Evolutionary conservation across 2,797 vertebrate species (phyloP).

Genomic region (Hafferia zeledoni): DNA sequence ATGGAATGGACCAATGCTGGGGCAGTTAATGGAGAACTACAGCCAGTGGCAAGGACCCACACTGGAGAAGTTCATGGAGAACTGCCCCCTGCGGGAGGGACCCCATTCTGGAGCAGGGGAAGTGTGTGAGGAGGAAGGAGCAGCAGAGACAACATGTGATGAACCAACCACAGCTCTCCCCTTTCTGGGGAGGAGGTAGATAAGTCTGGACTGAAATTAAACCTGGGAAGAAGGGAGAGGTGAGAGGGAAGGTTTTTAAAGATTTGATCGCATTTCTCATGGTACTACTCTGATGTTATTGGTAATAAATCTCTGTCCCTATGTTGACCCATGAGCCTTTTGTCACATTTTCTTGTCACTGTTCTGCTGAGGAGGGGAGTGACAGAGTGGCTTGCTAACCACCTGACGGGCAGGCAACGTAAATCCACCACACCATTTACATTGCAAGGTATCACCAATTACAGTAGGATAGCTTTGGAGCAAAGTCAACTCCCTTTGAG

Average conservation of each 20-base stretch:
- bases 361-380: not conserved
- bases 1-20: fast-evolving
- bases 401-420: fast-evolving
- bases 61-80: not conserved
- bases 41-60: not conserved
- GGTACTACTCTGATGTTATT: not conserved
- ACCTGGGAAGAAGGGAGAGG: not conserved
- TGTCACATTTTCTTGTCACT: not conserved
- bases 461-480: not conserved
- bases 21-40: too few species aligned
- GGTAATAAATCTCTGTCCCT: not conserved
- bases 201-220: not conserved
- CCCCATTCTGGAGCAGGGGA: not conserved
- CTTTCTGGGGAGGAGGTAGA: not conserved
- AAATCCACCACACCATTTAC: not conserved
- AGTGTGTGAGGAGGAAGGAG: not conserved
- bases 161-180: not conserved
- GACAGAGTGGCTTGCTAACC: not conserved
- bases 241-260: not conserved
- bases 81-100: not conserved
- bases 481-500: not conserved
- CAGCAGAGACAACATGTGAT: not conserved
- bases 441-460: not conserved
- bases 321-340: fast-evolving
- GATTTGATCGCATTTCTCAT: not conserved